Evolutionary conservation across 2,113 vertebrate genomes (phyloP), one percentile per base, ranked within the genome.

Genomic region (Hemiprocne comata): DNA sequence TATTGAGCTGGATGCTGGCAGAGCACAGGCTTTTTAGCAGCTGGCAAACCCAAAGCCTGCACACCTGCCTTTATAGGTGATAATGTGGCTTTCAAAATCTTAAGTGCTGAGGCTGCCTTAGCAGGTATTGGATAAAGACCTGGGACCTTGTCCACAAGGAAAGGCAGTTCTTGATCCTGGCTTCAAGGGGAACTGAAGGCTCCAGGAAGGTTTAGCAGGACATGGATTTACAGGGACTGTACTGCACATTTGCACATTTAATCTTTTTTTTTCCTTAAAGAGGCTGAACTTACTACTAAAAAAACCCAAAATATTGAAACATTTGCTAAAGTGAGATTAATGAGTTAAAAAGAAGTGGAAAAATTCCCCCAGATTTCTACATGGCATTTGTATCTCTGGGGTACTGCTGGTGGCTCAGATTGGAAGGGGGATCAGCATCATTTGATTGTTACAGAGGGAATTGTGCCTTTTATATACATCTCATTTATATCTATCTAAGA

Each of bases 401-500:
- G 7, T 33, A 33, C 51, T 55, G 1, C 28, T 26, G 23, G 17
- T 25, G 65, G 46, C 16, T 93, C 51, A 74, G 51, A 11, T 48
- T 58, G 64, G 29, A 57, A 60, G 15, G 53, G 38, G 8, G 1
- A 67, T 55, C 31, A 65, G 76, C 8, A 2, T 10, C 25, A 6
- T 16, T 65, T 69, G 38, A 58, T 50, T 81, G 13, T 17, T 76
- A 25, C n/a, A 58, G 79, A 62, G 75, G 67, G 74, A 86, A 88
- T 2, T 69, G 38, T 61, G 66, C 46, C 20, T 92, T 85, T 95
- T 89, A 86, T 58, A 13, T 42, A 42, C 36, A 70, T 90, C 48
- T 86, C 82, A 75, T 94, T 93, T 95, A 38, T 94, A 81, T 89
- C 90, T 65, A 80, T 86, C 88, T 89, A 88, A 80, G 65, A 93